Evolutionary conservation across 1,140 invertebrate genomes (phyloP), one percentile per base, ranked within the genome.

Genomic region (Andricus grossulariae): DNA sequence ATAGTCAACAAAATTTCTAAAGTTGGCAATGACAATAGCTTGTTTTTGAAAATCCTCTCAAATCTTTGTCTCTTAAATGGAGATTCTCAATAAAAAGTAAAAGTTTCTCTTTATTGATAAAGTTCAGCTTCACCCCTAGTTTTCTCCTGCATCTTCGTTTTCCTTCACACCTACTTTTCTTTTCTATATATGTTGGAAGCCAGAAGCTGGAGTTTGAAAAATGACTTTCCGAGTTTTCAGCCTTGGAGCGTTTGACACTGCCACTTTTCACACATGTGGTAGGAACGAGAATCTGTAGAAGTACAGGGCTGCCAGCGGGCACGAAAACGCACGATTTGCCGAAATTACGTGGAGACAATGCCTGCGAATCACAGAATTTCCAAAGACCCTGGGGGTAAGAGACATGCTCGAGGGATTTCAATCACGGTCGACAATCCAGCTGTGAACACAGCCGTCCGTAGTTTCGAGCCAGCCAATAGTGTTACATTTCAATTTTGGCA

Each of bases 401-500:
- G 60, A 74, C 72, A 71, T 66, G 75, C 57, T 60, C 72, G 72
- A 51, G 81, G 70, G 74, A 80, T 82, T 82, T 74, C 81, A 82
- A 82, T 82, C 81, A 80, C 76, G 66, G 74, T 75, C 55, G 73
- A 80, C 81, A 82, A 78, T 80, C 73, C 72, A 50, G 19, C 71
- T 50, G 50, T 39, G 50, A 72, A 45, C 60, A 60, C 50, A 77
- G 71, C 13, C 39, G 21, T 60, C 32, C 21, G 13, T 32, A 60
- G 57, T 60, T 60, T 32, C 57, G 57, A 60, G 57, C 57, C 57
- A 60, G 57, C 57, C 57, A 84, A 83, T 83, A 80, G 80, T 76
- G 85, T 86, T 85, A 82, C 85, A 83, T 86, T 86, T 86, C 85
- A 86, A 87, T 87, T 86, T 84, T 83, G 81, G 77, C 80, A 78